These are phyloP conservation scores for Caradrina kadenii DNA, from an alignment of 2,888 invertebrate genomes.

Conservation along the genomic window DNA sequence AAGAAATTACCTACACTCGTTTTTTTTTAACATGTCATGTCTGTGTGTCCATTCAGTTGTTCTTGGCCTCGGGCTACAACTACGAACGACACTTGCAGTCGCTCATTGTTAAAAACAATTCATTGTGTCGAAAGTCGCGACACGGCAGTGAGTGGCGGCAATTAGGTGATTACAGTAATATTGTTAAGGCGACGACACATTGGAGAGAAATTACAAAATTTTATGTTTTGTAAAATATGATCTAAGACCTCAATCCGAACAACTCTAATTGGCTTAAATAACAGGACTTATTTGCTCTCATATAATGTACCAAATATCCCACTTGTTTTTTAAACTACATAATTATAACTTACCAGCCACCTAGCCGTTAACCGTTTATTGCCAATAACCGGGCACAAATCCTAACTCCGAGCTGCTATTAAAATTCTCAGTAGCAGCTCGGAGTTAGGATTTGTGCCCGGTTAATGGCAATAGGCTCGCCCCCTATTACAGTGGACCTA, in stretches of 20 bases:
- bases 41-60: slow-evolving; percentile 39
- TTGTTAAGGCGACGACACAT: slow-evolving; percentile 58
- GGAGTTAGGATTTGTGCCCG: no score
- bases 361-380: no score
- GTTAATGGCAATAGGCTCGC: no score
- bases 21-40: slow-evolving; percentile 40
- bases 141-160: slow-evolving; percentile 59
- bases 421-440: no score
- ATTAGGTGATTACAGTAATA: slow-evolving; percentile 67
- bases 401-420: no score
- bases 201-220: slow-evolving; percentile 9
- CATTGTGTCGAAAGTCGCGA: slow-evolving; percentile 70
- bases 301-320: not conserved
- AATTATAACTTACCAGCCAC: no score
- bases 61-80: slow-evolving; percentile 50
- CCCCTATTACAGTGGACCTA: no score
- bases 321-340: not conserved
- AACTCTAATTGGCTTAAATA: no score
- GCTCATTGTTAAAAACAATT: slow-evolving; percentile 64
- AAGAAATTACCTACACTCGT: slow-evolving; percentile 1
- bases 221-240: no score
- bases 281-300: no score
- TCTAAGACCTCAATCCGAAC: no score
- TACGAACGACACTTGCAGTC: slow-evolving; percentile 42
- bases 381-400: no score